These are phyloP conservation scores for Chaunax sp. DNA, from an alignment of 2,797 vertebrate species.

Conservation along the genomic window DNA sequence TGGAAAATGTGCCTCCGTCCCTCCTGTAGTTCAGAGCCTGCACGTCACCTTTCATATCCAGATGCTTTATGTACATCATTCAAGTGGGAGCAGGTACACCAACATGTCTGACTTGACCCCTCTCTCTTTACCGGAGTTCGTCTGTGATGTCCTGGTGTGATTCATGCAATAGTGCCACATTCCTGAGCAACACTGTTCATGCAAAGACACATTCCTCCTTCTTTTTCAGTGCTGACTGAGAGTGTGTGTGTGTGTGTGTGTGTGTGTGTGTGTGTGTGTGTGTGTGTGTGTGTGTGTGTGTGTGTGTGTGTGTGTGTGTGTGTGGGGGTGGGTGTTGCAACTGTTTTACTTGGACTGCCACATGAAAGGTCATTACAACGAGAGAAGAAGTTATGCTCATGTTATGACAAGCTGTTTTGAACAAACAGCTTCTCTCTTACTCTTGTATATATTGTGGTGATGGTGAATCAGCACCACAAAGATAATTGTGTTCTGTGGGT, in stretches of 20 bases:
- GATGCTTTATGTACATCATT: conserved; percentile 35
- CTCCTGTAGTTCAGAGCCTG: background rate
- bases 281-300: too few species aligned
- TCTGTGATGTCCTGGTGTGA: conserved; percentile 54
- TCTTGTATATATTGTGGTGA: conserved; percentile 29
- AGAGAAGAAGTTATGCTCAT: conserved; percentile 30
- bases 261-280: too few species aligned
- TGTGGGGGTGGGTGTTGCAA: background rate
- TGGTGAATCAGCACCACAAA: conserved; percentile 28
- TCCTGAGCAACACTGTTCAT: conserved; percentile 50
- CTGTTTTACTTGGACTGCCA: conserved; percentile 34
- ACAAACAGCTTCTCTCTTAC: conserved; percentile 19
- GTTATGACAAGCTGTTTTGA: conserved; percentile 62
- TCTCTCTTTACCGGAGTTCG: conserved; percentile 61
- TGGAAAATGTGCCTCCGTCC: background rate
- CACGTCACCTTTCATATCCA: conserved; percentile 25
- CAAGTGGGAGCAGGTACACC: conserved; percentile 63
- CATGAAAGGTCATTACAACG: conserved; percentile 49
- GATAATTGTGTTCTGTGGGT: conserved; percentile 49
- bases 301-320: too few species aligned
- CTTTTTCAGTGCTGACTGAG: background rate
- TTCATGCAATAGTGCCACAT: conserved; percentile 60
- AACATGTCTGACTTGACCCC: conserved; percentile 59
- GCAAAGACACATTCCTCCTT: conserved; percentile 64
- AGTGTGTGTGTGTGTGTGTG: too few species aligned